Conservation (phyloP, 2,113 vertebrate genomes). For the Caloenas nicobarica region DNA sequence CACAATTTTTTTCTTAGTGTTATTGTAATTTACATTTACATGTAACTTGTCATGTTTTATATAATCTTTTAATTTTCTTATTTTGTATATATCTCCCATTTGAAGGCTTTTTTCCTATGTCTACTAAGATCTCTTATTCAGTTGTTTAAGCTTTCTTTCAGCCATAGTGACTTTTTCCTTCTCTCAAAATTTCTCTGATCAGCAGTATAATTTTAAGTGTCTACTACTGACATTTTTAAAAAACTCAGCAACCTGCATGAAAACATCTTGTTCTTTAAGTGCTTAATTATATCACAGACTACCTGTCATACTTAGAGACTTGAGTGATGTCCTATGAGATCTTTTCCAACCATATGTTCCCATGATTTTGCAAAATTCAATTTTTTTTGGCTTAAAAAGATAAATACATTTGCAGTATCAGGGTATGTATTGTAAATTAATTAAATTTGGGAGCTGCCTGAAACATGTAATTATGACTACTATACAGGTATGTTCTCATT, state of each 20-base stretch:
- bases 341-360: background rate
- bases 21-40: background rate
- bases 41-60: background rate
- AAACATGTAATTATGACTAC: background rate
- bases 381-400: background rate
- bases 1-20: background rate
- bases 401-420: background rate
- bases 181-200: background rate
- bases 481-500: background rate
- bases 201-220: background rate
- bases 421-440: background rate
- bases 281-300: background rate
- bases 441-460: background rate
- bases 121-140: background rate
- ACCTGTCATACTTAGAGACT: background rate
- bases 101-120: background rate
- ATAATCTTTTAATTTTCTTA: background rate
- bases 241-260: background rate
- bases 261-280: background rate
- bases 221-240: background rate
- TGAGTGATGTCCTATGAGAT: background rate
- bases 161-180: background rate
- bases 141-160: background rate
- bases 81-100: background rate
- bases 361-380: background rate